Percentiles rank a stretch among this genome's conserved stretches.
Evolutionary conservation across 2,797 vertebrate species (phyloP).

Genomic region (Mastacembelus armatus): DNA sequence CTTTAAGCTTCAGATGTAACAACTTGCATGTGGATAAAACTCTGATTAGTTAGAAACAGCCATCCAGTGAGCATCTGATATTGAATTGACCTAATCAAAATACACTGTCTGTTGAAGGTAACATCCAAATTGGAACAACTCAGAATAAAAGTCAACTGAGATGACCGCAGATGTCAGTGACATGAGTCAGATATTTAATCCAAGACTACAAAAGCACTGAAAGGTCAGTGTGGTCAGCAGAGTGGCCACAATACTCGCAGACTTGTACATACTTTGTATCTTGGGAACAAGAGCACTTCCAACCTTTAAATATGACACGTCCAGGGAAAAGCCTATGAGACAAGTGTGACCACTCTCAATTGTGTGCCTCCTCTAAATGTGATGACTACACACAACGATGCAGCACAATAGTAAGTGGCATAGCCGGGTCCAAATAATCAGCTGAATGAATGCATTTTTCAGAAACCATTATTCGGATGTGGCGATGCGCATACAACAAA

Average conservation of each 20-base stretch:
- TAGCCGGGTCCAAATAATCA: slow-evolving; percentile 80
- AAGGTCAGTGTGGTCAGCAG: slow-evolving; percentile 58
- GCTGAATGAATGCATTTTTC: slow-evolving; percentile 85
- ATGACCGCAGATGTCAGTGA: slow-evolving; percentile 10
- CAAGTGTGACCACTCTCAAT: slow-evolving; percentile 75
- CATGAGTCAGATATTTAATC: slow-evolving; percentile 36
- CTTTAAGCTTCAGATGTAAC: neutral
- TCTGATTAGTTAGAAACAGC: neutral
- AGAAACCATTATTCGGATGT: slow-evolving; percentile 83
- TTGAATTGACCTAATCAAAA: slow-evolving; percentile 1
- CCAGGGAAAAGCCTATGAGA: slow-evolving; percentile 70
- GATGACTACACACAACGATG: slow-evolving; percentile 76
- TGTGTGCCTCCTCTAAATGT: slow-evolving; percentile 73
- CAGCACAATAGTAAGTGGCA: slow-evolving; percentile 75
- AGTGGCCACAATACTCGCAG: slow-evolving; percentile 34
- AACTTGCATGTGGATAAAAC: neutral
- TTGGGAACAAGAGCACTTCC: slow-evolving; percentile 53
- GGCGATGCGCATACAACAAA: slow-evolving; percentile 78
- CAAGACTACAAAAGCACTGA: slow-evolving; percentile 13
- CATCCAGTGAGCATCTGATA: neutral
- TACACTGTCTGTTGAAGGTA: neutral
- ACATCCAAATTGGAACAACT: slow-evolving; percentile 16
- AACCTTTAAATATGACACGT: slow-evolving; percentile 72
- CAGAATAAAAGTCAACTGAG: slow-evolving; percentile 15
- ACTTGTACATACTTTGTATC: slow-evolving; percentile 45